Evolutionary conservation across 2,888 invertebrate species (phyloP).

Genomic region (Toxonevra muliebris): DNA sequence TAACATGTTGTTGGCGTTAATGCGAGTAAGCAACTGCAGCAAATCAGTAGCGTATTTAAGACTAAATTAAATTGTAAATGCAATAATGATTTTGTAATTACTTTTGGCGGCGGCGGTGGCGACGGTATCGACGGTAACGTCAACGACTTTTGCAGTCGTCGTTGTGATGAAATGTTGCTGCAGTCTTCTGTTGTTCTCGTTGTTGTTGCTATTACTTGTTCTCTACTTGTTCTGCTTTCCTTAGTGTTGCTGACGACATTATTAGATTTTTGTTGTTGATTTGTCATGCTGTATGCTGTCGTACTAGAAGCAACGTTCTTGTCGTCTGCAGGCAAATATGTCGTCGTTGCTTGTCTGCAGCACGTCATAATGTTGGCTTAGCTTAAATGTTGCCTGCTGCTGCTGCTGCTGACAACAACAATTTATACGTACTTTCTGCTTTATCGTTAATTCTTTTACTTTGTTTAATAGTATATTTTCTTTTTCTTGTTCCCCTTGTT

Average conservation of each 20-base stretch:
- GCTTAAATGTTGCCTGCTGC: neutral
- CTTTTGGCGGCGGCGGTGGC: slow-evolving; percentile 25
- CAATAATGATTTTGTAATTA: slow-evolving; percentile 29
- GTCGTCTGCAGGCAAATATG: slow-evolving; percentile 43
- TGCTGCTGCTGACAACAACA: too few species aligned
- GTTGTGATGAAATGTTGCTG: neutral
- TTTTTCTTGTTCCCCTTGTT: slow-evolving; percentile 24
- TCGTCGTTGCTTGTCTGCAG: slow-evolving; percentile 38
- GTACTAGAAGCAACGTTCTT: slow-evolving; percentile 22
- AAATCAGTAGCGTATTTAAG: slow-evolving; percentile 34
- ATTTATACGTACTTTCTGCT: too few species aligned
- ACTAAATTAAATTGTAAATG: slow-evolving; percentile 19
- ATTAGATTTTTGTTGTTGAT: slow-evolving; percentile 40
- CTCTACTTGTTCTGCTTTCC: slow-evolving; percentile 20
- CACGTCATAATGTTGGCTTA: slow-evolving; percentile 42
- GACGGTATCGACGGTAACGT: neutral
- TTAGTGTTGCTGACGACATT: slow-evolving; percentile 19
- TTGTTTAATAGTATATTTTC: slow-evolving; percentile 14
- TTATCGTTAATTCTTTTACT: slow-evolving; percentile 29
- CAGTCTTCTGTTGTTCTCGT: slow-evolving; percentile 12
- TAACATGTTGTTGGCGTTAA: slow-evolving; percentile 20
- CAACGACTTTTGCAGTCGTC: neutral
- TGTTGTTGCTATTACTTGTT: slow-evolving; percentile 8
- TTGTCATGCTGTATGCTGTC: slow-evolving; percentile 43
- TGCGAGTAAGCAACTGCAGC: slow-evolving; percentile 30